Base-by-base conservation (phyloP, 2,888 invertebrate species). In the Keiferia lycopersicella region DNA sequence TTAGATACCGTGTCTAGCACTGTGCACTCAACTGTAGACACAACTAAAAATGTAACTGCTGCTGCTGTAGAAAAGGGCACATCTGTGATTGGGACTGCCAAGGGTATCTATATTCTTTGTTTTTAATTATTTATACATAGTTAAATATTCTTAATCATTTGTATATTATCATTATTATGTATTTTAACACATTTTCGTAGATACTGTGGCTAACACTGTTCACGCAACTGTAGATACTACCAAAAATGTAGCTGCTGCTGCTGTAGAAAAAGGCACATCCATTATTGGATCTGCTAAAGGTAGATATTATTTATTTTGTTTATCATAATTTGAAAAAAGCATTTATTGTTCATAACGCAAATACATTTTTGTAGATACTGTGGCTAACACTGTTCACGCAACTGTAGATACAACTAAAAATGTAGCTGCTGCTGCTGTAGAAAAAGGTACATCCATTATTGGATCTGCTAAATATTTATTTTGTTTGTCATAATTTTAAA, bases 211-310 rank as follows among this genome's bases (percentile, higher is more conserved):
- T 63, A 81, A 73, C 71, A 80, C 89, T 67, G 79, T 88, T 80
- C 88, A 89, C 79, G 84, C 72, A 61, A 76, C 89, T 66, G 79
- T 88, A 80, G 88, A 89, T 79, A 86, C 72, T 69, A 87, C 90
- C 69, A 91, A 87, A 77, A 88, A 87, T 76, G 81, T 86, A 14
- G 88, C 91, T 45, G 87, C 88, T 71, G 80, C 80, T 65, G 86
- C 91, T 39, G 71, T 83, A 66, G 86, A 87, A 62, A 79, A 78
- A 65, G 83, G 86, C 65, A 85, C 82, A 74, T 70, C 76, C 6
- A 84, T 83, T 70, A 80, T 87, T 61, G 84, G 78, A 65, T 78
- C 82, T 45, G 84, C 86, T 45, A 87, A 84, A 86, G 87, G 87
- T 88, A 51, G 18, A 58, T 14, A 30, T 30, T 30, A n/a, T 48